These are phyloP conservation scores for Pyrgilauda ruficollis DNA, from an alignment of 2,113 vertebrate species.

Conservation along the genomic window DNA sequence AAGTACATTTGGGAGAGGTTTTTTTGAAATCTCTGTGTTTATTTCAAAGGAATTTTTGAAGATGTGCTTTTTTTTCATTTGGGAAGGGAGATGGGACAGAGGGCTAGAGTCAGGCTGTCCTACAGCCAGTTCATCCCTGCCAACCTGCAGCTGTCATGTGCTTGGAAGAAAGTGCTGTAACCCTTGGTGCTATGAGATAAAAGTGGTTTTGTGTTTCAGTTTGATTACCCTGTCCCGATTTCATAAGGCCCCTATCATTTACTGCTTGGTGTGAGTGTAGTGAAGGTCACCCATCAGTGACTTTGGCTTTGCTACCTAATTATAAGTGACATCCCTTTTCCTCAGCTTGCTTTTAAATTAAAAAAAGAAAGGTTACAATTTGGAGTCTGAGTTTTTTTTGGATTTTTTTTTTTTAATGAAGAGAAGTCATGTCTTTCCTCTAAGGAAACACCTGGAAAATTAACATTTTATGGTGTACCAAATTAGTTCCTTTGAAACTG, in stretches of 20 bases:
- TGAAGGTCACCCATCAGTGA: background rate
- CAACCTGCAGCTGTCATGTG: background rate
- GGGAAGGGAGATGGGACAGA: background rate
- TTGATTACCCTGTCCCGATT: background rate
- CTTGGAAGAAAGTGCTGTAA: background rate
- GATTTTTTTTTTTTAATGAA: background rate
- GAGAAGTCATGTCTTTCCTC: slow-evolving; percentile 3
- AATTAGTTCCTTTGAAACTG: slow-evolving; percentile 48
- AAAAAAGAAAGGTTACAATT: background rate
- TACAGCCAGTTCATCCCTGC: background rate
- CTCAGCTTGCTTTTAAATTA: background rate
- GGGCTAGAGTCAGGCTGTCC: background rate
- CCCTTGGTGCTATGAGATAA: background rate
- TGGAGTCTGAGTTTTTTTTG: background rate
- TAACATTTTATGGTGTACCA: slow-evolving; percentile 41
- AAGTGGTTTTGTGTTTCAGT: background rate
- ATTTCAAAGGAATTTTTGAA: background rate
- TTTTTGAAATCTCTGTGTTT: background rate
- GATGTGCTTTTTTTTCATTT: background rate
- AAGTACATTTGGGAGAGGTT: background rate
- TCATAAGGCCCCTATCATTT: background rate
- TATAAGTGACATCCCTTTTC: background rate
- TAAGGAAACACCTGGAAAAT: slow-evolving; percentile 59
- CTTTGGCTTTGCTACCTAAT: slow-evolving; percentile 6
- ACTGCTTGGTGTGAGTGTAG: background rate